phyloP scores from a whole-genome alignment of 2,113 vertebrate genomes.

The Nibea coibor region DNA sequence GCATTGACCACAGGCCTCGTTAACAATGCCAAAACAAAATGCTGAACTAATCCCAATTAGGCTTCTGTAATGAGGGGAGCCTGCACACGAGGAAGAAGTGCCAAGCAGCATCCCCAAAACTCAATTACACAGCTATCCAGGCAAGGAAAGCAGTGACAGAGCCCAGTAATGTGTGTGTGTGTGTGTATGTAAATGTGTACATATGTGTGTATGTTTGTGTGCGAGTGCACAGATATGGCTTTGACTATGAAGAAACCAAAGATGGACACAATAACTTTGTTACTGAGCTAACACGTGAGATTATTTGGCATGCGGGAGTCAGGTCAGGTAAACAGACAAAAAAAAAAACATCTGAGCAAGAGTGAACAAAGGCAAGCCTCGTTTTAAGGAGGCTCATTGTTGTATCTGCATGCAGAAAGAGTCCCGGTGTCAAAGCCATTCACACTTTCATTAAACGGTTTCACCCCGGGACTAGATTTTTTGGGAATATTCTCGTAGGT shows the following conservation, averaged over 20 bases:
- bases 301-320: slow-evolving; percentile 18
- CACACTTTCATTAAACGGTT: slow-evolving; percentile 45
- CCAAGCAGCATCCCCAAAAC: slow-evolving; percentile 67
- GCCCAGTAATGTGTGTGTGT: slow-evolving; percentile 44
- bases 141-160: slow-evolving; percentile 51
- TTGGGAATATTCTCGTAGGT: slow-evolving; percentile 41
- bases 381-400: not conserved
- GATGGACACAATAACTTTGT: slow-evolving; percentile 36
- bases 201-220: not conserved
- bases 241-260: slow-evolving; percentile 29
- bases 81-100: slow-evolving; percentile 62
- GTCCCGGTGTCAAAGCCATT: slow-evolving; percentile 21
- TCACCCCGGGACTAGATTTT: slow-evolving; percentile 21
- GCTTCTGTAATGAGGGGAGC: slow-evolving; percentile 74
- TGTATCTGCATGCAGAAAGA: slow-evolving; percentile 12
- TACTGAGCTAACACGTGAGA: slow-evolving; percentile 20
- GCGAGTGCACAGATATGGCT: slow-evolving; percentile 22
- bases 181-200: slow-evolving; percentile 29
- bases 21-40: slow-evolving; percentile 74
- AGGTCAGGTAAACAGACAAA: slow-evolving; percentile 10
- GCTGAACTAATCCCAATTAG: slow-evolving; percentile 80
- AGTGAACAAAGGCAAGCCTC: not conserved
- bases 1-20: slow-evolving; percentile 66
- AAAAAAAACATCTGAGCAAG: not conserved
- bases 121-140: slow-evolving; percentile 72